Evolutionary conservation across 2,797 vertebrate species (phyloP).

Genomic region (Cossypha polioptera): DNA sequence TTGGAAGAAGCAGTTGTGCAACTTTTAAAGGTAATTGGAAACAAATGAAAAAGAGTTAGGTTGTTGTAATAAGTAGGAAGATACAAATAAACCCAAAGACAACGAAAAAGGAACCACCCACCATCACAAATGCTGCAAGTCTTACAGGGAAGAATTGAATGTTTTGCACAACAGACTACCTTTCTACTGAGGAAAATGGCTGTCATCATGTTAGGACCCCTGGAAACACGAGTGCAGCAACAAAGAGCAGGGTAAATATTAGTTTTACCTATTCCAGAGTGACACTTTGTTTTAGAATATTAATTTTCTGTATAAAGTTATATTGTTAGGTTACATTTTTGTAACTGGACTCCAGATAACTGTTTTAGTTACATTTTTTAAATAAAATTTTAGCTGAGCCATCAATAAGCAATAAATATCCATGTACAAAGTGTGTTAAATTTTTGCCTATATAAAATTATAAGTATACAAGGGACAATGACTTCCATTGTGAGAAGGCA

Average conservation of each 20-base stretch:
- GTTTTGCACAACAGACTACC: rapidly evolving
- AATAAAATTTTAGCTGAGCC: not conserved
- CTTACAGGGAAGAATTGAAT: not conserved
- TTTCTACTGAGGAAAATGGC: not conserved
- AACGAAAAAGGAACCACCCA: not conserved
- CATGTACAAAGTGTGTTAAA: rapidly evolving
- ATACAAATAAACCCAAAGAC: not conserved
- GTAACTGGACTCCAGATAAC: not conserved
- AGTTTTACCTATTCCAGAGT: not conserved
- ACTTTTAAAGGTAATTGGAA: not conserved
- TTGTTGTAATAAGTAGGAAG: not conserved
- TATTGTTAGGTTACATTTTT: not conserved
- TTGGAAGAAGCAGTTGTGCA: not conserved
- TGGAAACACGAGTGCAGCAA: not conserved
- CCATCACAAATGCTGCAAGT: not conserved
- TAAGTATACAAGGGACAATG: not conserved
- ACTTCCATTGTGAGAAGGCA: not conserved
- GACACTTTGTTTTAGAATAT: not conserved
- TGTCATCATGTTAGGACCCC: not conserved
- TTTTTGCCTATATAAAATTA: not conserved
- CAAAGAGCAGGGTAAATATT: not conserved
- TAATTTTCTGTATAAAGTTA: not conserved
- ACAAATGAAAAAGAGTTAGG: not conserved
- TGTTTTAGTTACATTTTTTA: not conserved
- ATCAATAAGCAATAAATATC: not conserved